Conservation (phyloP, 2,113 vertebrate genomes). For the Clinocottus analis region DNA sequence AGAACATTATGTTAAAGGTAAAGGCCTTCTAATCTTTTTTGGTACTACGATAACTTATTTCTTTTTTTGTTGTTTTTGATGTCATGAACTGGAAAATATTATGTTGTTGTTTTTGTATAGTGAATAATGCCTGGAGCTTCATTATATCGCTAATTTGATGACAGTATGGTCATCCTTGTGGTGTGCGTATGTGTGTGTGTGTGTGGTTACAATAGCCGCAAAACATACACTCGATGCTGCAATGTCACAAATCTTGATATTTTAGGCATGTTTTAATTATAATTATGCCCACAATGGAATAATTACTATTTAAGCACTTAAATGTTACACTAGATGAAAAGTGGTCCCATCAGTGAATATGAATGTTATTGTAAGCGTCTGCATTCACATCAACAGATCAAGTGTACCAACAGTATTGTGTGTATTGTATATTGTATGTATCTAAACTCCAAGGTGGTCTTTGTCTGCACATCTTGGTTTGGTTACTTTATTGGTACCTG, state of each 20-base stretch:
- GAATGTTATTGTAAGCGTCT: conserved; percentile 37
- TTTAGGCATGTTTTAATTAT: conserved; percentile 52
- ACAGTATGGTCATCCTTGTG: conserved; percentile 16
- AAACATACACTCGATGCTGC: conserved; percentile 27
- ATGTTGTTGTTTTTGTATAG: conserved; percentile 59
- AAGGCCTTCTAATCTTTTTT: conserved; percentile 44
- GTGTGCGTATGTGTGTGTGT: conserved; percentile 12
- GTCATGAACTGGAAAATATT: conserved; percentile 74
- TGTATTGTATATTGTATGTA: conserved; percentile 57
- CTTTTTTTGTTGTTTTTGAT: conserved; percentile 70
- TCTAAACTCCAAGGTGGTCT: conserved; percentile 38
- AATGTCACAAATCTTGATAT: conserved; percentile 48
- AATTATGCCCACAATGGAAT: conserved; percentile 34
- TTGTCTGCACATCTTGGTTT: conserved; percentile 43
- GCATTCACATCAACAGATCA: conserved; percentile 43
- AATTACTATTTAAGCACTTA: conserved; percentile 64
- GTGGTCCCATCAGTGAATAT: conserved; percentile 22
- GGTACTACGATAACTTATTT: conserved; percentile 79
- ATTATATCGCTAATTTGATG: conserved; percentile 33
- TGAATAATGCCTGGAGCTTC: conserved; percentile 54
- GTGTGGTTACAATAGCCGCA: conserved; percentile 31
- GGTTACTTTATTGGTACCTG: no score
- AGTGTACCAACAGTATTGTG: conserved; percentile 52
- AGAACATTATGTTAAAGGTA: conserved; percentile 45
- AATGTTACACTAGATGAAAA: conserved; percentile 35